Conservation (phyloP, 2,888 invertebrate species). For the Oxytorus armatus region DNA sequence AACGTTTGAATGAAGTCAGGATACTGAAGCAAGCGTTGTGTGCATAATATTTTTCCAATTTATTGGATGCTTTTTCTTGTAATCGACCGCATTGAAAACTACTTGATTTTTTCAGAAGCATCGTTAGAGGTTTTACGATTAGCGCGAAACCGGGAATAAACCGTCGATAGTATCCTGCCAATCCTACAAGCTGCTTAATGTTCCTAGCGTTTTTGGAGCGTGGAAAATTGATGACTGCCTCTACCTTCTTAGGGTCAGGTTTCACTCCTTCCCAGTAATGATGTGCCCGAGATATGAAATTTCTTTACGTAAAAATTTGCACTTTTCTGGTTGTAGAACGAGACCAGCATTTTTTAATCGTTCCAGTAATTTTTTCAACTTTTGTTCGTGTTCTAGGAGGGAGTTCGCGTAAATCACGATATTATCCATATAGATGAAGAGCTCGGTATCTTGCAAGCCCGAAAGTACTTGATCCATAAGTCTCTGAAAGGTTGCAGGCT, state of each 20-base stretch:
- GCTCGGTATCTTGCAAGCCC: too few relatives aligned
- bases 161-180: too few relatives aligned
- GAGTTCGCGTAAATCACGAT: slow-evolving; percentile 47
- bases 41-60: slow-evolving; percentile 8
- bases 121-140: too few relatives aligned
- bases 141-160: too few relatives aligned
- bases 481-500: too few relatives aligned
- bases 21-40: slow-evolving; percentile 55
- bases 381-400: slow-evolving; percentile 43
- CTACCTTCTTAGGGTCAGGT: slow-evolving; percentile 20
- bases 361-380: background rate
- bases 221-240: background rate
- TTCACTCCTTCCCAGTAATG: background rate
- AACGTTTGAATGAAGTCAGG: slow-evolving; percentile 61
- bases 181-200: too few relatives aligned
- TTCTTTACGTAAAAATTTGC: slow-evolving; percentile 31
- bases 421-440: slow-evolving; percentile 21
- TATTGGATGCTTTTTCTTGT: background rate
- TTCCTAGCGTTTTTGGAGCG: background rate
- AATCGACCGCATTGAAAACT: background rate
- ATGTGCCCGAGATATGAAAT: slow-evolving; percentile 27
- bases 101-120: background rate
- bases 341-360: background rate
- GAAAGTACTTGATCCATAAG: too few relatives aligned
- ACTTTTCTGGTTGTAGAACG: slow-evolving; percentile 31